These are phyloP conservation scores for Dipodomys stephensi DNA, from an alignment of 2,113 vertebrate species.

Conservation along the genomic window DNA sequence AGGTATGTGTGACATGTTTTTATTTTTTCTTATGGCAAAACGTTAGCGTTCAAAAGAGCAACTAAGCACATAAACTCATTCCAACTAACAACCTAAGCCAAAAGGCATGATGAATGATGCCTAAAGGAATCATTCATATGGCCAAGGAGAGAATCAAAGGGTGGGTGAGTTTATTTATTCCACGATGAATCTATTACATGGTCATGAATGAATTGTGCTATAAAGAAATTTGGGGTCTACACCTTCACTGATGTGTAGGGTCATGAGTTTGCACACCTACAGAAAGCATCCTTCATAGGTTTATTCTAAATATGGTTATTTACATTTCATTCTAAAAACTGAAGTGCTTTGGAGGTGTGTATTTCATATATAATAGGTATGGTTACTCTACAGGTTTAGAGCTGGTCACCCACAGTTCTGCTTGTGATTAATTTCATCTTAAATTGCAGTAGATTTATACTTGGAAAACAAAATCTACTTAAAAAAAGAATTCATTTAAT, in stretches of 20 bases:
- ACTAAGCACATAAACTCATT: background rate
- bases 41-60: background rate
- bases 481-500: constrained; percentile 10
- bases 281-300: background rate
- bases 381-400: background rate
- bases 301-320: background rate
- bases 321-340: background rate
- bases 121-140: background rate
- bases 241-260: background rate
- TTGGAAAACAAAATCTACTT: background rate
- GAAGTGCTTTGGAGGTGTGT: background rate
- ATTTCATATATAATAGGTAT: background rate
- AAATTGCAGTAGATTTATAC: background rate
- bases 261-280: background rate
- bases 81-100: background rate
- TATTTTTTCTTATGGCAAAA: background rate
- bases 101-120: background rate
- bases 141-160: background rate
- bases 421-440: background rate
- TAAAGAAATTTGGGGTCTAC: background rate
- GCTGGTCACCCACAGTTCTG: background rate
- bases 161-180: background rate
- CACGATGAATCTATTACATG: background rate
- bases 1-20: background rate
- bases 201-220: background rate